Base-by-base conservation (phyloP, 2,113 vertebrate species). In the Sander vitreus region DNA sequence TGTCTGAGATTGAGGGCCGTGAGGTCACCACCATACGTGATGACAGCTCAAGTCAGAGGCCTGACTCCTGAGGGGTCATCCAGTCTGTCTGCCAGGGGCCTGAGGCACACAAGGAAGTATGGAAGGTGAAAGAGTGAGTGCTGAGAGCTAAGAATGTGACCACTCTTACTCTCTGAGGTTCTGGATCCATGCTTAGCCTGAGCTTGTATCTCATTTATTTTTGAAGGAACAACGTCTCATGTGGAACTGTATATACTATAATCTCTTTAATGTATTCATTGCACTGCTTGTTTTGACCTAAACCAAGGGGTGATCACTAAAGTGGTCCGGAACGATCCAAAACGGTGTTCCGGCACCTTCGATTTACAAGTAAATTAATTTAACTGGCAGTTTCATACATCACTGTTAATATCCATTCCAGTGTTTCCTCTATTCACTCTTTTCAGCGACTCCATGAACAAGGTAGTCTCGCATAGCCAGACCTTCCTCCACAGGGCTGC, bases 11-110 rank as follows among this genome's bases (percentile, higher is more conserved):
- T 67, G 70, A 85, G 75, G 72, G 66, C 58, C 19, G 27, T 21
- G 60, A 87, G 77, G 81, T 88, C 87, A 79, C 80, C 68, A 3
- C 13, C 50, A 79, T 70, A 84, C 6, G 83, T 53, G 91, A 91
- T 84, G 92, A 95, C 93, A 92, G 90, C 87, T 89, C 58, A 64
- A 89, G 87, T 92, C 92, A 89, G 83, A 51, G 81, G 66, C 84
- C 66, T 57, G 75, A 85, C 76, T 90, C 79, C 69, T 63, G 64
- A 83, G 83, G 91, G 85, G 86, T 91, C 87, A 85, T 88, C 74
- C 74, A 11, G 75, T 81, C 77, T 74, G 85, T 85, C 86, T 87
- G 74, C 85, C 86, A 81, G 76, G 68, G 79, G 70, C 86, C 82
- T n/a, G 62, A 54, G 73, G 87, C 83, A 60, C 81, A 87, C 5